A percentile compares a stretch with the other conserved stretches of the same genome.
Conservation (phyloP, 1,140 invertebrate species). For the Chelonus insularis region DNA sequence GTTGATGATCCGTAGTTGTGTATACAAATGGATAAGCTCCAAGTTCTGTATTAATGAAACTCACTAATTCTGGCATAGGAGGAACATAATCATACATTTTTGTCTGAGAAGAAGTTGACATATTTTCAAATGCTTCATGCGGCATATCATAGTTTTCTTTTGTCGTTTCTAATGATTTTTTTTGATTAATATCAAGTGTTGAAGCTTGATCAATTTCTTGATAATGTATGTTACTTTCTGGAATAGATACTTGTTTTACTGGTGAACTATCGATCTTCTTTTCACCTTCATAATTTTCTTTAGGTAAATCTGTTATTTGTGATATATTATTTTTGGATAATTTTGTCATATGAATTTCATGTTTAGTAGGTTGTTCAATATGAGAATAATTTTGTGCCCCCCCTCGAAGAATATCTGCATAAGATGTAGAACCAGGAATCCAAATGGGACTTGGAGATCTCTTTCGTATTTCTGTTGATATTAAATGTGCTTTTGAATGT, state of each 20-base stretch:
- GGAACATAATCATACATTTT: slow-evolving; percentile 58
- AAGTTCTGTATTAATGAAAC: slow-evolving; percentile 59
- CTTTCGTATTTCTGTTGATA: slow-evolving; percentile 42
- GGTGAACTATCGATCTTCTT: too few species aligned
- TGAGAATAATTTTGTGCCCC: slow-evolving; percentile 38
- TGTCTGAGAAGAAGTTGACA: slow-evolving; percentile 14
- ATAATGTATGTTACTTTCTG: too few species aligned
- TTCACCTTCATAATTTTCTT: too few species aligned
- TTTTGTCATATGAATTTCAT: too few species aligned
- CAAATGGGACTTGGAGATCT: slow-evolving; percentile 74
- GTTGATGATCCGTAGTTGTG: slow-evolving; percentile 36
- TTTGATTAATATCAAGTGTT: too few species aligned
- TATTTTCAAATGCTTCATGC: slow-evolving; percentile 25
- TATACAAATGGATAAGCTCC: slow-evolving; percentile 50
- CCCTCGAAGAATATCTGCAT: slow-evolving; percentile 76
- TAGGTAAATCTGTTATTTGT: too few species aligned
- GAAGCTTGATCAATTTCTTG: too few species aligned
- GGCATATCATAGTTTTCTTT: slow-evolving; percentile 35
- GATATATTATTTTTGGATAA: too few species aligned
- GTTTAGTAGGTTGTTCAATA: slow-evolving; percentile 34
- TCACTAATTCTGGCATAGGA: slow-evolving; percentile 59
- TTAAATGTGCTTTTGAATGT: slow-evolving; percentile 17
- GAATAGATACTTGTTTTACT: too few species aligned
- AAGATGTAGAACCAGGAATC: slow-evolving; percentile 72
- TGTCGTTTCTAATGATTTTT: slow-evolving; percentile 29